These are phyloP conservation scores for Hippoglossus hippoglossus DNA, from an alignment of 2,797 vertebrate genomes.

Conservation along the genomic window DNA sequence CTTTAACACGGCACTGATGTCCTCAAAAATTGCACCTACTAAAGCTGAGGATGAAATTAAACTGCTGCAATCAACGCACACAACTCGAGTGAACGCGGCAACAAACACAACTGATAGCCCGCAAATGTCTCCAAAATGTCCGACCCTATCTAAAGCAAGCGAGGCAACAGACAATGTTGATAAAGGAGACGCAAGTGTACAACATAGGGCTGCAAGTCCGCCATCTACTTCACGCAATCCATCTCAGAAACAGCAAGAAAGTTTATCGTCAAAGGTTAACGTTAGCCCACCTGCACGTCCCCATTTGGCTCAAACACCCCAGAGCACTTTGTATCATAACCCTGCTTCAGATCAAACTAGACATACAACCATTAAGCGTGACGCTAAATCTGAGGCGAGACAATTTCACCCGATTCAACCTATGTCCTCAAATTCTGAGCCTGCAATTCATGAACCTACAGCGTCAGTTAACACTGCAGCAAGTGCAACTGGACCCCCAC, in stretches of 20 bases:
- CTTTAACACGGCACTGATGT: not conserved
- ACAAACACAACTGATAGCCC: constrained; percentile 6
- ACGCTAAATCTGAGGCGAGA: not conserved
- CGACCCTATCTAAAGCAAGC: not conserved
- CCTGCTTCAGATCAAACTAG: constrained; percentile 32
- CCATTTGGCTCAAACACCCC: constrained; percentile 9
- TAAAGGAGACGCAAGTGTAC: constrained; percentile 25
- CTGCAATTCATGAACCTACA: constrained; percentile 22
- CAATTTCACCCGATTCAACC: constrained; percentile 21
- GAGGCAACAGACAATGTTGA: constrained; percentile 1
- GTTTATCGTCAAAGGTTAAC: not conserved
- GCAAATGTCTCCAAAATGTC: constrained; percentile 3
- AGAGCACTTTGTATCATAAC: constrained; percentile 25
- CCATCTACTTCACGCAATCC: no score
- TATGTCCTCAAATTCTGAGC: constrained; percentile 37
- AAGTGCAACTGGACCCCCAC: constrained; percentile 9
- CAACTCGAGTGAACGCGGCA: not conserved
- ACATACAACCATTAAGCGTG: constrained; percentile 2
- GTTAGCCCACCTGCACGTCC: not conserved
- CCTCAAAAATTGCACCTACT: constrained; percentile 9
- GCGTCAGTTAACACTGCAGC: constrained; percentile 24
- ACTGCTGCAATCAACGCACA: not conserved
- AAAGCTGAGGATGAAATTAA: constrained; percentile 18
- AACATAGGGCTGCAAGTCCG: not conserved
- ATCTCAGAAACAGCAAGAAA: constrained; percentile 5